phyloP scores from a whole-genome alignment of 2,797 vertebrate genomes.

The Aplochiton taeniatus region DNA sequence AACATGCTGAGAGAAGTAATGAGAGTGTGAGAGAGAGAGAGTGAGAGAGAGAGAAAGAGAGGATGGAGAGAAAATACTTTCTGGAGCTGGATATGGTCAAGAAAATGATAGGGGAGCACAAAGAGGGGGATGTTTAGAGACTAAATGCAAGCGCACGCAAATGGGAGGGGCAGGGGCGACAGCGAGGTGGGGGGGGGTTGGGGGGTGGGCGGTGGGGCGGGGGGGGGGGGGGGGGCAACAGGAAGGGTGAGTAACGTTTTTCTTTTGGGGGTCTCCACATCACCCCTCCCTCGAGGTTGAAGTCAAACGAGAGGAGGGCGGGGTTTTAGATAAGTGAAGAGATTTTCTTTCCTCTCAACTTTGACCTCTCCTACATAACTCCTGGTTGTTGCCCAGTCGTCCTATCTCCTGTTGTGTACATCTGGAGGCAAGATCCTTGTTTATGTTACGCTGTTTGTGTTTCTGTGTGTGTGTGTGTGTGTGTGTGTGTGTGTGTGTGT shows the following conservation, averaged over 20 bases:
- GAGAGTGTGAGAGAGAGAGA: too few relatives aligned
- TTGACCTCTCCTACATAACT: conserved; percentile 54
- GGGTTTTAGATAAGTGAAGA: conserved; percentile 24
- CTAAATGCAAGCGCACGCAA: too few relatives aligned
- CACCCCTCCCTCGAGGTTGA: conserved; percentile 1
- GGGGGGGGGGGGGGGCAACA: too few relatives aligned
- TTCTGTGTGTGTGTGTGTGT: not conserved
- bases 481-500: conserved; percentile 6
- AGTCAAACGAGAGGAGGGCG: not conserved
- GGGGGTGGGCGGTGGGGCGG: too few relatives aligned
- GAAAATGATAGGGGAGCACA: too few relatives aligned
- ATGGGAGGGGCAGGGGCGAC: too few relatives aligned
- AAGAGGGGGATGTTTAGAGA: too few relatives aligned
- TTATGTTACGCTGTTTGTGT: not conserved
- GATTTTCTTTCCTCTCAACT: conserved; percentile 32
- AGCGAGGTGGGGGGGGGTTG: not conserved
- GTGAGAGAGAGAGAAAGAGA: too few relatives aligned
- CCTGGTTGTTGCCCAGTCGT: conserved; percentile 35
- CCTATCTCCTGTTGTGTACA: conserved; percentile 38
- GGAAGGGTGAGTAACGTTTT: not conserved
- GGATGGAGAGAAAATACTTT: too few relatives aligned
- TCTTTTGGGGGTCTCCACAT: conserved; percentile 7
- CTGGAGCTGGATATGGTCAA: too few relatives aligned
- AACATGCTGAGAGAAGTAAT: not conserved
- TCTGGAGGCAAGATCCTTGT: conserved; percentile 18